Evolutionary conservation across 2,888 invertebrate species (phyloP).

Genomic region (Chrysolina americana): DNA sequence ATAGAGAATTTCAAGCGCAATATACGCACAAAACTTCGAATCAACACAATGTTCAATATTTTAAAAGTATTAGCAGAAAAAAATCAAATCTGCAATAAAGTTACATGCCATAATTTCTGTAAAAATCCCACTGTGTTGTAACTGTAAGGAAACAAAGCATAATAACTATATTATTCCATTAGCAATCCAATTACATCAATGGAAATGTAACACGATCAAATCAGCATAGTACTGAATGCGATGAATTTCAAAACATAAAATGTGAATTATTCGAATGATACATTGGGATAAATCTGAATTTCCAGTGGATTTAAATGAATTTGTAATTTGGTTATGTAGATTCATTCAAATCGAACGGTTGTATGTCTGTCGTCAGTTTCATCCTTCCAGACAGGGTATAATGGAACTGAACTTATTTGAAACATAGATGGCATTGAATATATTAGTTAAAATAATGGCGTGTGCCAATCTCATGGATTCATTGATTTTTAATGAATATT

Average conservation of each 20-base stretch:
- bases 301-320: not conserved
- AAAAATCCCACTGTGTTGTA: not conserved
- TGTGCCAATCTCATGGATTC: too few species aligned
- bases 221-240: not conserved
- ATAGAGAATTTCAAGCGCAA: too few species aligned
- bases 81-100: too few species aligned
- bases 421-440: too few species aligned
- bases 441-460: too few species aligned
- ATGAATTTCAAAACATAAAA: conserved; percentile 3
- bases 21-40: too few species aligned
- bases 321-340: conserved; percentile 1
- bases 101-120: too few species aligned
- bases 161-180: conserved; percentile 1
- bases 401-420: too few species aligned
- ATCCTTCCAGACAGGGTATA: not conserved
- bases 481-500: too few species aligned
- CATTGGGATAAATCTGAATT: conserved; percentile 6
- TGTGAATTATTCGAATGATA: not conserved
- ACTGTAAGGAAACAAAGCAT: not conserved
- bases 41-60: too few species aligned
- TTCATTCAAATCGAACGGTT: not conserved
- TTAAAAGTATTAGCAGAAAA: too few species aligned
- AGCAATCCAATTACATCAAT: conserved; percentile 18
- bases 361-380: not conserved
- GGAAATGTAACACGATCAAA: conserved; percentile 9